phyloP scores from a whole-genome alignment of 2,888 invertebrate species.

The Pilophorus perplexus region DNA sequence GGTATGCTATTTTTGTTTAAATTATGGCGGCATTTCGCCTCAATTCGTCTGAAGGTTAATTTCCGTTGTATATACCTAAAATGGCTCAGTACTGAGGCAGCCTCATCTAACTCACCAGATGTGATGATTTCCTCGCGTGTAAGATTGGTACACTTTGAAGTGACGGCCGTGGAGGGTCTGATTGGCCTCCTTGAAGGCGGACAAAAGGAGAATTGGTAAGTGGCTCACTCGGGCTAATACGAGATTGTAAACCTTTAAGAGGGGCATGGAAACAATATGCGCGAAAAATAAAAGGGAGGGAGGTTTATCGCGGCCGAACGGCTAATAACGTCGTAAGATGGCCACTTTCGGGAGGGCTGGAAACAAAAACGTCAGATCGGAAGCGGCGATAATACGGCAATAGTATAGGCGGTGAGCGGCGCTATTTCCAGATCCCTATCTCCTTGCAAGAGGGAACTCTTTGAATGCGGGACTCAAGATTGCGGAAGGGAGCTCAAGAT shows the following conservation, averaged over 20 bases:
- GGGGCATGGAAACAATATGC: constrained; percentile 7
- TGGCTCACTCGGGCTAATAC: constrained; percentile 29
- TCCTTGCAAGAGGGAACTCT: background rate
- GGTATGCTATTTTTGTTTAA: too few species aligned
- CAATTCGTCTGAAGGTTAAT: too few species aligned
- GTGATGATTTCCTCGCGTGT: background rate
- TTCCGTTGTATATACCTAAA: too few species aligned
- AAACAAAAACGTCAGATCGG: constrained; percentile 25
- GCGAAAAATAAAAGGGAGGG: too few species aligned
- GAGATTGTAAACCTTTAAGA: constrained; percentile 1
- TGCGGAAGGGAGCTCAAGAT: constrained; percentile 2
- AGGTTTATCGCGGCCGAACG: constrained; percentile 5
- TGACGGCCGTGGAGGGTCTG: constrained; percentile 8
- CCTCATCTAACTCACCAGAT: too few species aligned
- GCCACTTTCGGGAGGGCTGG: constrained; percentile 13
- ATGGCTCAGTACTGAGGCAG: too few species aligned
- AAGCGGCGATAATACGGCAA: constrained; percentile 25
- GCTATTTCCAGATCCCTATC: constrained; percentile 9
- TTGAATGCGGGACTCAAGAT: constrained; percentile 17
- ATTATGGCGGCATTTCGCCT: too few species aligned
- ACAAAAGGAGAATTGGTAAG: constrained; percentile 32
- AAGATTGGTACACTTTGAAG: background rate
- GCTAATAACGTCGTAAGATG: constrained; percentile 23
- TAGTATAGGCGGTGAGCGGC: constrained; percentile 9
- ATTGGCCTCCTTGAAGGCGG: constrained; percentile 9